These are phyloP conservation scores for Saturnia japonica DNA, from an alignment of 2,888 invertebrate genomes.

Conservation along the genomic window DNA sequence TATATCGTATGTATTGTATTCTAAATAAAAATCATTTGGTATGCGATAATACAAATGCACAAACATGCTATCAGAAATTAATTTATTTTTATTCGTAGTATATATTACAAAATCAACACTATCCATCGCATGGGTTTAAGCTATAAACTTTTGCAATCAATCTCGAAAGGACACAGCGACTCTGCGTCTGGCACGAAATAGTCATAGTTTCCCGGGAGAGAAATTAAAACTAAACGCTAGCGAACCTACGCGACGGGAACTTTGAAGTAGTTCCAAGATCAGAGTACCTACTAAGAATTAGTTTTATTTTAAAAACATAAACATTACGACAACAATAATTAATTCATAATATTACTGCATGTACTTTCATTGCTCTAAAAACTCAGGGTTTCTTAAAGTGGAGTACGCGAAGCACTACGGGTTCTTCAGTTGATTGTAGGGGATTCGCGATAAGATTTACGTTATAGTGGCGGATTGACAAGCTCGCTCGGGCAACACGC, in stretches of 20 bases:
- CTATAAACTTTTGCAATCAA: conserved; percentile 47
- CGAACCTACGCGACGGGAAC: conserved; percentile 38
- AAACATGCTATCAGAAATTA: not conserved
- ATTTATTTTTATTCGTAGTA: not conserved
- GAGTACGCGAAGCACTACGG: not conserved
- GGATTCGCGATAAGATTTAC: not conserved
- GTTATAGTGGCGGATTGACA: not conserved
- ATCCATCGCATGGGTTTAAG: conserved; percentile 10
- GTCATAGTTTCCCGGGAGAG: conserved; percentile 46
- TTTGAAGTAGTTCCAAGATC: conserved; percentile 9
- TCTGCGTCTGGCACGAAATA: conserved; percentile 35
- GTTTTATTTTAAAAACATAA: not conserved
- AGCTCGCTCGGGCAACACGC: too few relatives aligned
- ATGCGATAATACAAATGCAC: not conserved
- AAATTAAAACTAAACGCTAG: conserved; percentile 61
- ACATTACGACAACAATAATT: not conserved
- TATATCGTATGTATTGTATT: not conserved
- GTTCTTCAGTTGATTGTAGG: not conserved
- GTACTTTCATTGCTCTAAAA: not conserved
- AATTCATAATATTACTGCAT: not conserved
- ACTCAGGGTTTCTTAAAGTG: too few relatives aligned
- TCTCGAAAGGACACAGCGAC: conserved; percentile 34
- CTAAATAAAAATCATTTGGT: not conserved
- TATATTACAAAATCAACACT: conserved; percentile 10
- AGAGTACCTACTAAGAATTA: conserved; percentile 1